Conservation (phyloP, 2,888 invertebrate species). For the Pandemis corylana region DNA sequence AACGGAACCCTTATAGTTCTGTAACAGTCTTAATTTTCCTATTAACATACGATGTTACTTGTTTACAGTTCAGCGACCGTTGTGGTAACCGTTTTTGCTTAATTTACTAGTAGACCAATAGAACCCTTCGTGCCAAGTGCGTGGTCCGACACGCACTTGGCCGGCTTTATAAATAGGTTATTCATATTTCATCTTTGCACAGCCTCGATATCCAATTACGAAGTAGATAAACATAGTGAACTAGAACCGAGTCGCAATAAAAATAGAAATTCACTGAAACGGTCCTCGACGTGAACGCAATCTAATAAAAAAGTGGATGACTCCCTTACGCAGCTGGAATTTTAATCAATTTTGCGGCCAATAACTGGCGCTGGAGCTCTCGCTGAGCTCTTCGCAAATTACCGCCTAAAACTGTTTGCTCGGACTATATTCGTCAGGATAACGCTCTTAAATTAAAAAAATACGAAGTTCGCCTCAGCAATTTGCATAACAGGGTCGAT, state of each 20-base stretch:
- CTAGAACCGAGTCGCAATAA: conserved; percentile 44
- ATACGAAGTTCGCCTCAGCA: conserved; percentile 49
- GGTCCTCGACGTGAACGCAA: conserved; percentile 60
- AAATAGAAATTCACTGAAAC: conserved; percentile 58
- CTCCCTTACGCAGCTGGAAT: conserved; percentile 74
- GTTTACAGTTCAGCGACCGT: too few species aligned
- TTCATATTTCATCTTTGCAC: conserved; percentile 5
- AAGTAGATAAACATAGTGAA: conserved; percentile 9
- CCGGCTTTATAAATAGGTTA: not conserved
- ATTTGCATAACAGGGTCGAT: conserved; percentile 61
- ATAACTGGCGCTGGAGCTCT: conserved; percentile 64
- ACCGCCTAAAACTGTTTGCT: conserved; percentile 68
- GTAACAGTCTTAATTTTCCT: too few species aligned
- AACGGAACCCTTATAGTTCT: too few species aligned
- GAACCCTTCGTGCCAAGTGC: too few species aligned
- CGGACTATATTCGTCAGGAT: conserved; percentile 66
- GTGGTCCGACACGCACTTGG: too few species aligned
- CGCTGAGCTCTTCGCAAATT: conserved; percentile 71
- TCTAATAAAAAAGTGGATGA: conserved; percentile 74
- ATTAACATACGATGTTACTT: too few species aligned
- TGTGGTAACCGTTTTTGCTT: too few species aligned
- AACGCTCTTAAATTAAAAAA: conserved; percentile 65
- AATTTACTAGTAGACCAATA: too few species aligned
- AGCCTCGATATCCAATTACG: not conserved
- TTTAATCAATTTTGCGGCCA: conserved; percentile 82